Base-by-base conservation (phyloP, 2,797 vertebrate species). In the Acomys russatus region DNA sequence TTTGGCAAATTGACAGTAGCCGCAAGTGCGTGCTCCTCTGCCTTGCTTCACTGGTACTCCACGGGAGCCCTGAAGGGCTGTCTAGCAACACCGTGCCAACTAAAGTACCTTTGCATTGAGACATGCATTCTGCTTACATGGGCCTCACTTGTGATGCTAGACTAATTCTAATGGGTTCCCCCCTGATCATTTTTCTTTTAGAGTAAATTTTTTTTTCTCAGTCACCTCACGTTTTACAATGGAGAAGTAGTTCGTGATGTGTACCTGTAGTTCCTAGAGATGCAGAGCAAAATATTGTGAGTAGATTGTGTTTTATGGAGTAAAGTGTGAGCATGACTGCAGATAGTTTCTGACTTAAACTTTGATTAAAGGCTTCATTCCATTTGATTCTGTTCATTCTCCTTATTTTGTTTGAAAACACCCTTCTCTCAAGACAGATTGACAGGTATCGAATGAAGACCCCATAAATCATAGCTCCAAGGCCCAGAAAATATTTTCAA, bases 71-170 rank as follows among this genome's bases (percentile, higher is more conserved):
- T 30, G 74, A 49, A 92, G 68, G 91, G 96, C 94, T 94, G 63
- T 14, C 2, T 83, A 66, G 98, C 94, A 96, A 92, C 77, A 95
- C 93, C 88, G 88, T 38, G 78, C 79, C 93, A 89, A 79, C 95
- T 97, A 95, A 97, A 98, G 97, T 92, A 97, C 73, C 88, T 78
- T 64, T 87, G 91, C 95, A 92, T 97, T 98, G 97, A 98, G 95
- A 97, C 97, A 97, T 96, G 96, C 97, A 56, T 90, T 93, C 90
- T 92, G 64, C 95, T 98, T 97, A 93, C 96, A n/a, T 95, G 94
- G 96, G 97, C 88, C 93, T 98, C 25, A 94, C 94, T 95, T 95
- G 18, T 96, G 97, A 79, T 63, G 90, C 96, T 97, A 86, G 88
- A 92, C 77, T 98, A 96, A 97, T 97, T 51, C 88, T 96, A 96